These are phyloP conservation scores for Sinella curviseta DNA, from an alignment of 1,140 invertebrate genomes.

Conservation along the genomic window DNA sequence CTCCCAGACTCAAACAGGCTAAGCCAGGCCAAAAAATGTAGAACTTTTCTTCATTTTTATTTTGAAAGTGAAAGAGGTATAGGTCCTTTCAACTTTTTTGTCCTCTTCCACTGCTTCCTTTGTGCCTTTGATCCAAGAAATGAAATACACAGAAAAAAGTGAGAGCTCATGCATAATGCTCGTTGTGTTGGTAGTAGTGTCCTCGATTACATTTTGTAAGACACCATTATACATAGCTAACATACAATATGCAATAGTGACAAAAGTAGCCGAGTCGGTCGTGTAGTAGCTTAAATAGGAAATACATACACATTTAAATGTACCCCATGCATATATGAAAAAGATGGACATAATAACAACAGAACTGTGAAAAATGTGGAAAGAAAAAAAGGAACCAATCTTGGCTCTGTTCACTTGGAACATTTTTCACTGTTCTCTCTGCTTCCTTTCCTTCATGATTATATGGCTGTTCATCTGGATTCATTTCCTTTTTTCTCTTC, in stretches of 20 bases:
- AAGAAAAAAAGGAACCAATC: conserved; percentile 5
- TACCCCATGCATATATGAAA: too few species aligned
- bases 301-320: too few species aligned
- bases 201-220: too few species aligned
- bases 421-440: conserved; percentile 14
- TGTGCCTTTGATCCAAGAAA: conserved; percentile 13
- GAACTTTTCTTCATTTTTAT: too few species aligned
- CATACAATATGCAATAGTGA: too few species aligned
- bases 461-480: neutral
- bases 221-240: too few species aligned
- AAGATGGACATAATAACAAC: too few species aligned
- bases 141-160: too few species aligned
- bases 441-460: conserved; percentile 1
- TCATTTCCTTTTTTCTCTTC: conserved; percentile 3
- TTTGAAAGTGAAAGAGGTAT: neutral
- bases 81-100: neutral
- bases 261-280: too few species aligned
- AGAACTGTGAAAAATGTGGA: neutral
- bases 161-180: conserved; percentile 3
- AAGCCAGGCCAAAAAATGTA: too few species aligned
- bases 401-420: neutral
- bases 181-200: too few species aligned
- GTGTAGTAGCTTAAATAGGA: too few species aligned
- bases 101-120: neutral
- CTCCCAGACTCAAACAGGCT: neutral